These are phyloP conservation scores for Neopelma chrysocephalum DNA, from an alignment of 2,797 vertebrate species.

Conservation along the genomic window DNA sequence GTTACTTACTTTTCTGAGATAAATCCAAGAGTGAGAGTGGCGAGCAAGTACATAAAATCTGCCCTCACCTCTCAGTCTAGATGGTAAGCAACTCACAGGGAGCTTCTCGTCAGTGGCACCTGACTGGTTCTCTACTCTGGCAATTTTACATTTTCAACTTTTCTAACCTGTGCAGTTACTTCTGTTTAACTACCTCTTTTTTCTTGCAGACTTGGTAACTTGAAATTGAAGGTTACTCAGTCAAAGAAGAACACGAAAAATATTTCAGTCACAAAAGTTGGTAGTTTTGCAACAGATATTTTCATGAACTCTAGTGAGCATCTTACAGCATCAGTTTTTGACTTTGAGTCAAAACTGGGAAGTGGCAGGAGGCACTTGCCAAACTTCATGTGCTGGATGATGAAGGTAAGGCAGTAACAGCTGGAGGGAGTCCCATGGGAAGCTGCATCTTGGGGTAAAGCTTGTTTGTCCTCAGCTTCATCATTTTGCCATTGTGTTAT, in stretches of 20 bases:
- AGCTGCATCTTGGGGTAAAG: not conserved
- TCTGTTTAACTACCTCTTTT: not conserved
- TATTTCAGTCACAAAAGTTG: not conserved
- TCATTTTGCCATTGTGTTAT: not conserved
- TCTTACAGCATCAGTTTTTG: not conserved
- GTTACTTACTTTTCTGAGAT: not conserved
- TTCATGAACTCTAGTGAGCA: not conserved
- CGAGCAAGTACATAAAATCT: not conserved
- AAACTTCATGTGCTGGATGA: not conserved
- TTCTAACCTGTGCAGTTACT: not conserved
- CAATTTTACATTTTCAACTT: not conserved
- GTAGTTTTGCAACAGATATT: not conserved
- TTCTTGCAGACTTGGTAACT: not conserved
- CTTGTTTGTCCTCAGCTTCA: conserved; percentile 1
- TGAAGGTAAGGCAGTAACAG: not conserved
- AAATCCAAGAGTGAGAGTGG: not conserved
- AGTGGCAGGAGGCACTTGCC: not conserved
- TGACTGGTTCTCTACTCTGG: not conserved
- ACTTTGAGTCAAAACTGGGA: not conserved
- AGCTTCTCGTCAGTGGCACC: not conserved
- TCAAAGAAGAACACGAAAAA: not conserved
- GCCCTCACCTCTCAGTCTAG: not conserved
- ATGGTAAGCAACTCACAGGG: not conserved
- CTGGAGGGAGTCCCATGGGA: not conserved
- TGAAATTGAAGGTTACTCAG: not conserved